These are phyloP conservation scores for Caretta caretta DNA, from an alignment of 2,113 vertebrate genomes.

Conservation along the genomic window DNA sequence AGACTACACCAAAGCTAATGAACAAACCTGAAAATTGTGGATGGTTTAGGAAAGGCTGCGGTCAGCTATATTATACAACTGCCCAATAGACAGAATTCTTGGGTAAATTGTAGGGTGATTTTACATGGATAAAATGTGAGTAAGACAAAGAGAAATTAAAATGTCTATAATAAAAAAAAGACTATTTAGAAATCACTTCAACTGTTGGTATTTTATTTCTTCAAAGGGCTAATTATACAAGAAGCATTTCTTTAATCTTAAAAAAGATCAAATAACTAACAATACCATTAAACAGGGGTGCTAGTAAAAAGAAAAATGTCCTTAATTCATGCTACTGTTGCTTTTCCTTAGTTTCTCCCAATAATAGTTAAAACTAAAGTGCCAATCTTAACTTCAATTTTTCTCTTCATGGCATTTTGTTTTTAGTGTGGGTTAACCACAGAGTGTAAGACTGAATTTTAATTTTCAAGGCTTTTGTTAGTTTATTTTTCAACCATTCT, in stretches of 20 bases:
- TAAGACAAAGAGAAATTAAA: not conserved
- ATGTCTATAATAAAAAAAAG: not conserved
- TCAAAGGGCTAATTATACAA: not conserved
- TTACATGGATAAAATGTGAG: not conserved
- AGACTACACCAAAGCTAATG: not conserved
- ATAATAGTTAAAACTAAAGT: not conserved
- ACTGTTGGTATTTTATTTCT: not conserved
- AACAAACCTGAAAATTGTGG: not conserved
- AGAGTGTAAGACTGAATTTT: not conserved
- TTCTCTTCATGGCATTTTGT: not conserved
- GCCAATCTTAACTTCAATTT: not conserved
- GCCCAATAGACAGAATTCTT: not conserved
- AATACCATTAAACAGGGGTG: not conserved
- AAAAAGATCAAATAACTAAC: not conserved
- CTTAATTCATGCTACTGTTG: not conserved
- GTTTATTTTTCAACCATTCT: slow-evolving; percentile 39
- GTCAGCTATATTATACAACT: not conserved
- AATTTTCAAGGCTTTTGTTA: slow-evolving; percentile 22
- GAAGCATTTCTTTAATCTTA: not conserved
- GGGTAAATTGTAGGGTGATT: not conserved
- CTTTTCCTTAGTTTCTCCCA: not conserved
- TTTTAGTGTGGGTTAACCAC: not conserved
- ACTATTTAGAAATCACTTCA: not conserved
- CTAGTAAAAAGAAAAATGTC: not conserved
- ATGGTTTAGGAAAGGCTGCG: not conserved